A percentile compares a stretch with the other conserved stretches of the same genome.
These are phyloP conservation scores for Morone saxatilis DNA, from an alignment of 2,113 vertebrate species.

Conservation along the genomic window DNA sequence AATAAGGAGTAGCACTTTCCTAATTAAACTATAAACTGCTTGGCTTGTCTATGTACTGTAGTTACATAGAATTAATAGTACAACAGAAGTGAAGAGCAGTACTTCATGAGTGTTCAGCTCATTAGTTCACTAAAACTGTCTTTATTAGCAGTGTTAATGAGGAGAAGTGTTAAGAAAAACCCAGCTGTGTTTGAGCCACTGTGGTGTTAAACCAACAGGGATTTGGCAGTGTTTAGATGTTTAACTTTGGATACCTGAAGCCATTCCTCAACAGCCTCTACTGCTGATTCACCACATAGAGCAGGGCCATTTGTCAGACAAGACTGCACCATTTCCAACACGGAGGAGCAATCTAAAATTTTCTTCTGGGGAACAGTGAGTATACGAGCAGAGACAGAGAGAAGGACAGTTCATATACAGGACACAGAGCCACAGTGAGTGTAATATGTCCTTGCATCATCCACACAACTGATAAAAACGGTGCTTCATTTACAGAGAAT, in stretches of 20 bases:
- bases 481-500: slow-evolving; percentile 1
- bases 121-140: slow-evolving; percentile 2
- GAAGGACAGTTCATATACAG: slow-evolving; percentile 31
- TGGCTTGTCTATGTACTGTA: background rate
- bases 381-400: slow-evolving; percentile 26
- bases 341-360: slow-evolving; percentile 58
- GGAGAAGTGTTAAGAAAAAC: slow-evolving; percentile 19
- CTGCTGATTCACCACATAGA: slow-evolving; percentile 77
- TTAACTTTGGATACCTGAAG: slow-evolving; percentile 56
- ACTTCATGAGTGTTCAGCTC: slow-evolving; percentile 3
- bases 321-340: slow-evolving; percentile 62
- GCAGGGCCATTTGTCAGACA: slow-evolving; percentile 69
- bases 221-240: slow-evolving; percentile 35
- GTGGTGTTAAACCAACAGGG: slow-evolving; percentile 20
- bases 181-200: slow-evolving; percentile 1
- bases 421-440: slow-evolving; percentile 6
- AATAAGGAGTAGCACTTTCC: slow-evolving; percentile 24
- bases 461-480: slow-evolving; percentile 19
- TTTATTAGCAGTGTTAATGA: slow-evolving; percentile 14
- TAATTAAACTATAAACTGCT: background rate
- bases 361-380: slow-evolving; percentile 46
- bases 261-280: slow-evolving; percentile 59
- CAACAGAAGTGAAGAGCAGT: background rate
- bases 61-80: background rate
- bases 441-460: slow-evolving; percentile 10